Evolutionary conservation across 2,888 invertebrate species (phyloP), one percentile per base, ranked within the genome.

Genomic region (Tigriopus californicus): DNA sequence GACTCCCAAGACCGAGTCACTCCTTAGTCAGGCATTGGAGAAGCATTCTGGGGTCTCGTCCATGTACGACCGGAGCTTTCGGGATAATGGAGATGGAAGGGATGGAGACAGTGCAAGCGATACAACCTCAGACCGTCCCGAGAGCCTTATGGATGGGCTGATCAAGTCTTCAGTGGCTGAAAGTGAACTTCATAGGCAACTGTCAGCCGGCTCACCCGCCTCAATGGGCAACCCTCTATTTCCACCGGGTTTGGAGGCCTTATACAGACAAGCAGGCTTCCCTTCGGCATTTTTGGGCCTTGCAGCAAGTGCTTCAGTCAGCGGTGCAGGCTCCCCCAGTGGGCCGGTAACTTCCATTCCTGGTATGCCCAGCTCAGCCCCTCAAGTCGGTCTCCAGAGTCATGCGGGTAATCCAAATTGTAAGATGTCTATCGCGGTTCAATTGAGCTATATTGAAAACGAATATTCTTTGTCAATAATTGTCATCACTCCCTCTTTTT

Each of bases 161-260:
- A 33, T 33, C 8, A 33, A 33, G 33, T 33, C 33, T 8, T 33
- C 33, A 33, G 33, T 8, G 8, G 33, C 33, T 33, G 33, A 33
- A 33, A 33, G 33, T 33, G 33, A 33, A 33, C 33, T 33, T 33
- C 33, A 33, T 33, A 33, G 33, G 33, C 33, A 33, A 33, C 33
- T 33, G 8, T 33, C 33, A 18, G 44, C 44, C n/a, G 44, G 15
- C 10, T n/a, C 44, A 18, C 15, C 44, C 10, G 44, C 44, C n/a
- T n/a, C 41, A 15, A 41, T 18, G 40, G 41, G 40, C 18, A 49
- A 8, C 20, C 15, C 10, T 15, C 25, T 58, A 15, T 58, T 58
- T 40, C 58, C 58, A 33, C 58, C 58, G 1, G 58, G 58, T 10
- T 49, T 58, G n/a, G 58, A 58, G 58, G 58, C 58, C 15, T 41